A percentile compares a stretch with the other conserved stretches of the same genome.
These are phyloP conservation scores for Ophion obscuratus DNA, from an alignment of 2,888 invertebrate genomes.

Conservation along the genomic window DNA sequence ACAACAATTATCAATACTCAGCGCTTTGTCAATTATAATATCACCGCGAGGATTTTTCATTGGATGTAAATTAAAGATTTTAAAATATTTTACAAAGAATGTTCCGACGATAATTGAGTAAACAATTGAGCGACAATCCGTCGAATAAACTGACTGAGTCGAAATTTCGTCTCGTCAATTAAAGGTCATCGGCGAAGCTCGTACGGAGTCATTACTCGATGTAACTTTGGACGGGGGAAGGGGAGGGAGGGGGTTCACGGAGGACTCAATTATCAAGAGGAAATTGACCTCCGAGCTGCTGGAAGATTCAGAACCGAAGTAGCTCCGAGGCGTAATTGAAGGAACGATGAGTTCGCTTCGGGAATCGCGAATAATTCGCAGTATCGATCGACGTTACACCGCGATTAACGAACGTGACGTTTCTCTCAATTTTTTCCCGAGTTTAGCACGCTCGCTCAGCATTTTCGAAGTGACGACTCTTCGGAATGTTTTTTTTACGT, in stretches of 20 bases:
- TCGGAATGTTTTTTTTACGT: background rate
- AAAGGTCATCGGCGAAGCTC: background rate
- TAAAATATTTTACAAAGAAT: no score
- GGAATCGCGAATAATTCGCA: constrained; percentile 46
- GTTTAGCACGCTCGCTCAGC: background rate
- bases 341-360: constrained; percentile 31
- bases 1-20: background rate
- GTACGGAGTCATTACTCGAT: constrained; percentile 36
- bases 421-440: background rate
- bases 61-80: no score
- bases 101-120: background rate
- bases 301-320: constrained; percentile 17
- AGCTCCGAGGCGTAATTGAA: constrained; percentile 43
- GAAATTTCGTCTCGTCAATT: background rate
- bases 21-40: no score
- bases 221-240: background rate
- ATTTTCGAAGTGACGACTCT: background rate
- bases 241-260: constrained; percentile 21
- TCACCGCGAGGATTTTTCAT: no score
- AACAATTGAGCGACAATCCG: background rate
- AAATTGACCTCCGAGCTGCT: constrained; percentile 57
- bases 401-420: constrained; percentile 8
- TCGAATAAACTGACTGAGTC: background rate
- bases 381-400: constrained; percentile 30
- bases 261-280: constrained; percentile 62